Evolutionary conservation across 1,140 invertebrate genomes (phyloP).

Genomic region (Cydia strobilella): DNA sequence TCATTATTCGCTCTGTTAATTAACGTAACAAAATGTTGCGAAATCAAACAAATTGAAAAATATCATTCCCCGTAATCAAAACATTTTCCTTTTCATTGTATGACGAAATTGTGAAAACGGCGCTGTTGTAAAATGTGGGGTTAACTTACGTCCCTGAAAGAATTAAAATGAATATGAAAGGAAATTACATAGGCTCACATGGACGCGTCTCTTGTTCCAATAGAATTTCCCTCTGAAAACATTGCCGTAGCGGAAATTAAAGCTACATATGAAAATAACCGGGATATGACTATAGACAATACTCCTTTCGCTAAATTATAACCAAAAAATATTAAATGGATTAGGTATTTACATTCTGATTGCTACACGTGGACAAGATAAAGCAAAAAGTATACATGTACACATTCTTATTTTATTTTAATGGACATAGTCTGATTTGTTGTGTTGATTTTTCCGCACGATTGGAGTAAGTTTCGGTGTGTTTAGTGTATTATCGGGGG

Average conservation of each 20-base stretch:
- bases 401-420: background rate
- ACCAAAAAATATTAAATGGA: background rate
- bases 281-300: constrained; percentile 35
- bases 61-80: constrained; percentile 35
- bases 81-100: constrained; percentile 48
- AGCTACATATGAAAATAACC: constrained; percentile 62
- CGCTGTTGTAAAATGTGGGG: constrained; percentile 48
- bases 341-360: background rate
- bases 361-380: no score
- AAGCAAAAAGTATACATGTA: no score
- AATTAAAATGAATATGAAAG: constrained; percentile 70
- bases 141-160: constrained; percentile 56
- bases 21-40: constrained; percentile 5
- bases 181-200: constrained; percentile 70
- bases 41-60: constrained; percentile 17
- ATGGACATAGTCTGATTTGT: background rate
- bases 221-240: constrained; percentile 69
- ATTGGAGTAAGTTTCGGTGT: constrained; percentile 34
- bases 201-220: constrained; percentile 59
- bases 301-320: background rate
- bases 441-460: background rate
- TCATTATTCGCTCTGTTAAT: background rate
- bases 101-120: constrained; percentile 44
- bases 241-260: constrained; percentile 72
- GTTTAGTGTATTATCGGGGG: constrained; percentile 53